A percentile compares a stretch with the other conserved stretches of the same genome.
phyloP scores from a whole-genome alignment of 37 sponge, comb jelly and placozoan species.

The Theonella swinhoei region DNA sequence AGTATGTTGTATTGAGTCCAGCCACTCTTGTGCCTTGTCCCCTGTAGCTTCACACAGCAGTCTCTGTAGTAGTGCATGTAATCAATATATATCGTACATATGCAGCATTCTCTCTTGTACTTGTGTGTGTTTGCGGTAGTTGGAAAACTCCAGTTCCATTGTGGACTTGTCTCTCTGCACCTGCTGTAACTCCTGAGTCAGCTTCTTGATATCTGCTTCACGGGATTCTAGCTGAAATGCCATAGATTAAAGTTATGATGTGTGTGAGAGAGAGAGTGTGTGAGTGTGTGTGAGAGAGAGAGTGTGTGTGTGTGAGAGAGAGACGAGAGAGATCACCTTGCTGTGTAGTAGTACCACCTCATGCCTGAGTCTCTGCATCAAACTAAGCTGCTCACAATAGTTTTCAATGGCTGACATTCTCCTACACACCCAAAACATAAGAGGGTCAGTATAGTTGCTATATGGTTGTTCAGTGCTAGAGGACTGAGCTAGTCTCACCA shows the following conservation, averaged over 20 bases:
- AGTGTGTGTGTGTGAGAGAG: conserved; percentile 10
- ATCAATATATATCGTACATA: no score
- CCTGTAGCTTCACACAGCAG: no score
- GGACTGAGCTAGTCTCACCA: no score
- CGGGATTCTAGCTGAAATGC: conserved; percentile 36
- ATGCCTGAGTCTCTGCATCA: conserved; percentile 79
- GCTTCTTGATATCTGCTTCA: conserved; percentile 56
- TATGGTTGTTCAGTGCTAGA: no score
- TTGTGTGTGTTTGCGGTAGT: conserved; percentile 54
- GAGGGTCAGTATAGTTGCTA: no score
- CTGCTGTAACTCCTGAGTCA: conserved; percentile 38
- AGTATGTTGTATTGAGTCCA: no score
- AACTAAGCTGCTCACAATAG: conserved; percentile 62
- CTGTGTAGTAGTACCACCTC: conserved; percentile 65
- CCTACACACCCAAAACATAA: no score
- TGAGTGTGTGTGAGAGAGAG: conserved; percentile 16
- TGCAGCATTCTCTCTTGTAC: no score
- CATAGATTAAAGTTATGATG: background rate
- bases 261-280: conserved; percentile 1
- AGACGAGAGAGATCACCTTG: conserved; percentile 38
- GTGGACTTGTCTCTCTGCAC: conserved; percentile 20
- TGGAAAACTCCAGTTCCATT: conserved; percentile 56
- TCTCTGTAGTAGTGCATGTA: no score
- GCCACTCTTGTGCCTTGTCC: no score
- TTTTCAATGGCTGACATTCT: conserved; percentile 14